phyloP scores from a whole-genome alignment of 2,797 vertebrate genomes.

The Euphonia xanthogaster region DNA sequence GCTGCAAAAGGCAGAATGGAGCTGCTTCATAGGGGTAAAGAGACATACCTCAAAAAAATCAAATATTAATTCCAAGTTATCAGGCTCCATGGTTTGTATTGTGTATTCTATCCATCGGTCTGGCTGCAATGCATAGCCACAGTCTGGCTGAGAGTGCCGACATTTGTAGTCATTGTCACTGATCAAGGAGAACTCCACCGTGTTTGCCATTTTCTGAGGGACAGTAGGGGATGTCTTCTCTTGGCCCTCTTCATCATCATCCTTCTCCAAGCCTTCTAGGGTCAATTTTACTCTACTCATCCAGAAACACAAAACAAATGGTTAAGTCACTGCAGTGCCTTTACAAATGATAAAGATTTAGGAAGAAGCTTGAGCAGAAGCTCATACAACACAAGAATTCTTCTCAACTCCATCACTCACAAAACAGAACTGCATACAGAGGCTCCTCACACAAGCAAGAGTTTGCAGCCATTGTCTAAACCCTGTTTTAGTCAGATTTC shows the following conservation, averaged over 20 bases:
- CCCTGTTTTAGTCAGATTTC: neutral
- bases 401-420: neutral
- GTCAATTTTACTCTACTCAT: constrained; percentile 87
- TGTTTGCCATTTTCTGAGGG: constrained; percentile 86
- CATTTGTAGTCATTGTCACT: constrained; percentile 85
- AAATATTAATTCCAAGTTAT: constrained; percentile 94
- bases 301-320: neutral
- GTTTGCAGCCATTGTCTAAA: neutral
- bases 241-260: constrained; percentile 74
- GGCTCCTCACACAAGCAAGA: accelerated
- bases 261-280: constrained; percentile 89
- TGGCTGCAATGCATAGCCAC: constrained; percentile 88
- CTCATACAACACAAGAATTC: neutral
- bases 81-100: constrained; percentile 95
- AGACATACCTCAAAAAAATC: constrained; percentile 94
- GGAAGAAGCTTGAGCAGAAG: neutral
- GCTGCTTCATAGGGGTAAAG: neutral
- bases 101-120: constrained; percentile 92
- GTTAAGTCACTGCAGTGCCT: neutral
- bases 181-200: constrained; percentile 89
- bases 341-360: neutral
- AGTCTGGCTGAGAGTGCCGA: constrained; percentile 93
- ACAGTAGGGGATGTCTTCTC: constrained; percentile 75
- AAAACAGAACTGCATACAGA: accelerated
- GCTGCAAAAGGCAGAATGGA: neutral